These are phyloP conservation scores for Halocaridina rubra DNA, from an alignment of 2,888 invertebrate species.

Conservation along the genomic window DNA sequence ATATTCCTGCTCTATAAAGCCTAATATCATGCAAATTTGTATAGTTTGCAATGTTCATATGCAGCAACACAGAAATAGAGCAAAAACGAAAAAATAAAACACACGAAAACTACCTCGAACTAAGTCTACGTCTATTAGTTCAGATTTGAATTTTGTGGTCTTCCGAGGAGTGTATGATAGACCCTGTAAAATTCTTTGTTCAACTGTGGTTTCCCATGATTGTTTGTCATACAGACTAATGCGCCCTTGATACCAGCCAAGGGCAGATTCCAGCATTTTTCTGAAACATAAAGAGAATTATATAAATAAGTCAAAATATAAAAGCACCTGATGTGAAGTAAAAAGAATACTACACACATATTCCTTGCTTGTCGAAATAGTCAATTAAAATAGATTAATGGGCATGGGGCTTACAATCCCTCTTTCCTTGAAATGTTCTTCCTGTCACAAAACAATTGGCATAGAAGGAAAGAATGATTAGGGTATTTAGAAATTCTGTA, in stretches of 20 bases:
- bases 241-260: conserved; percentile 86
- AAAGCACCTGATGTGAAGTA: not conserved
- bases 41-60: too few species aligned
- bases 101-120: conserved; percentile 88
- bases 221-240: conserved; percentile 97
- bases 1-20: too few species aligned
- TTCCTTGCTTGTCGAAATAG: not conserved
- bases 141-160: conserved; percentile 85
- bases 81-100: too few species aligned
- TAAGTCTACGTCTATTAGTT: conserved; percentile 94
- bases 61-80: too few species aligned
- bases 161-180: conserved; percentile 84
- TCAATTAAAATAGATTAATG: too few species aligned
- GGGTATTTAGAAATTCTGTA: too few species aligned
- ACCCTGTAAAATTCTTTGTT: conserved; percentile 88
- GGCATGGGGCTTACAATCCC: too few species aligned
- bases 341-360: not conserved
- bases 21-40: too few species aligned
- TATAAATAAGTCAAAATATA: not conserved
- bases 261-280: conserved; percentile 64
- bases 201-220: conserved; percentile 96
- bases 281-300: not conserved
- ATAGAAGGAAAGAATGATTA: too few species aligned
- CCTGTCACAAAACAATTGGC: too few species aligned
- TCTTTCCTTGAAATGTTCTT: too few species aligned